Base-by-base conservation (phyloP, 1,140 invertebrate species). In the Tetraneura akinire region DNA sequence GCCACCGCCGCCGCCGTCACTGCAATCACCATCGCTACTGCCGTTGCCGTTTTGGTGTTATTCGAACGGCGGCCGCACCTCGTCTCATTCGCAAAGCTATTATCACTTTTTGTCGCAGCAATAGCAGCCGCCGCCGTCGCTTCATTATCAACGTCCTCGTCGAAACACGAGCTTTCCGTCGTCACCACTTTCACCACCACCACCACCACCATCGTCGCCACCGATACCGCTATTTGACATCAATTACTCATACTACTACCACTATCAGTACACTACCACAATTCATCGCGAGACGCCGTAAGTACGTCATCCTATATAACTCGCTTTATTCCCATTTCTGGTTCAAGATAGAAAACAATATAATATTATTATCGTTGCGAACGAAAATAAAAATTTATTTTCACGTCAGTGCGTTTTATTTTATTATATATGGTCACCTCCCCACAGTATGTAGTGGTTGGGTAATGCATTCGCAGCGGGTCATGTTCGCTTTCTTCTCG, bases 11-110 rank as follows among this genome's bases (percentile, higher is more conserved):
- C 45, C 13, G 11, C 45, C 45, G 45, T 47, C 45, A 14, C 8
- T 4, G 8, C 8, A 37, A 37, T 37, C 32, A 8, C 32, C 8
- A 37, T 37, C 3, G n/a, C 3, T 37, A 37, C 8, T 37, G 32
- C 23, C 21, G 60, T 62, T 26, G 29, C 60, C 60, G 60, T 42
- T 76, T 76, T 57, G 37, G n/a, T 47, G 10, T 26, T 76, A 76
- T 76, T n/a, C 73, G 73, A 76, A 76, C 73, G 73, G 26, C 55
- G 73, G 32, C 53, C 53, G 73, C 73, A 76, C 73, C 71, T 74
- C 51, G 13, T 4, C 29, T 21, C 32, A 21, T n/a, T 64, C 62
- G 49, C 47, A 51, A 73, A 47, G 70, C 70, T 73, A 53, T 51
- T 73, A 73, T 73, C 70, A 73, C 70, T 73, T 76, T 21, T n/a